Evolutionary conservation across 2,888 invertebrate species (phyloP).

Genomic region (Mythimna vitellina): DNA sequence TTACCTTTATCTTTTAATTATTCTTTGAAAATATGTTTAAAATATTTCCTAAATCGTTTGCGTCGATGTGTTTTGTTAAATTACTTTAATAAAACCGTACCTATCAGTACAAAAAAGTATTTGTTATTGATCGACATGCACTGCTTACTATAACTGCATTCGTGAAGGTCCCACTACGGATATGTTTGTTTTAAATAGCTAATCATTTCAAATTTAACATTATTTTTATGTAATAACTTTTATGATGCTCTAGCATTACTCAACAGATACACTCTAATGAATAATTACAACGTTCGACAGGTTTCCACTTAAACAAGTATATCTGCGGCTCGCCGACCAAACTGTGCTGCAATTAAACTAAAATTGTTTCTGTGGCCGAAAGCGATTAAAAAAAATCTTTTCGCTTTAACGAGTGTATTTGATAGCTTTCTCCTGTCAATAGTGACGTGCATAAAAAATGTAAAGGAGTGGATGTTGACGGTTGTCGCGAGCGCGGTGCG

Average conservation of each 20-base stretch:
- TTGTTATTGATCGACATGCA: slow-evolving; percentile 14
- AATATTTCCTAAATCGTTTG: slow-evolving; percentile 3
- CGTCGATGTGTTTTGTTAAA: slow-evolving; percentile 14
- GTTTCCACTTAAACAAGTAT: slow-evolving; percentile 49
- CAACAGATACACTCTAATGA: slow-evolving; percentile 33
- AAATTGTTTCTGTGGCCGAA: slow-evolving; percentile 47
- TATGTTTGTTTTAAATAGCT: no score
- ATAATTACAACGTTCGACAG: slow-evolving; percentile 38
- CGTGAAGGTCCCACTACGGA: slow-evolving; percentile 3
- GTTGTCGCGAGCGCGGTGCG: slow-evolving; percentile 57
- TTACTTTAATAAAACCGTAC: slow-evolving; percentile 20
- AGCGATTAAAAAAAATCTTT: slow-evolving; percentile 56
- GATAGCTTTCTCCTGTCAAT: slow-evolving; percentile 83
- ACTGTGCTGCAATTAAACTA: slow-evolving; percentile 49
- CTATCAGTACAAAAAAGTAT: slow-evolving; percentile 11
- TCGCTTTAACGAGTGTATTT: slow-evolving; percentile 65
- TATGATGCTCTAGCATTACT: slow-evolving; percentile 7
- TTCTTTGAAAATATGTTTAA: neutral
- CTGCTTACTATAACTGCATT: slow-evolving; percentile 8
- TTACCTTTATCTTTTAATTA: slow-evolving; percentile 3
- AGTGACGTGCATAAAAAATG: slow-evolving; percentile 74
- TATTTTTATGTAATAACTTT: slow-evolving; percentile 1
- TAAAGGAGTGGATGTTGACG: slow-evolving; percentile 67
- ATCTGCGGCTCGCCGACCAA: slow-evolving; percentile 27
- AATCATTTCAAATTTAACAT: no score